Conservation (phyloP, 2,113 vertebrate genomes). For the Amblyopsis rosae region DNA sequence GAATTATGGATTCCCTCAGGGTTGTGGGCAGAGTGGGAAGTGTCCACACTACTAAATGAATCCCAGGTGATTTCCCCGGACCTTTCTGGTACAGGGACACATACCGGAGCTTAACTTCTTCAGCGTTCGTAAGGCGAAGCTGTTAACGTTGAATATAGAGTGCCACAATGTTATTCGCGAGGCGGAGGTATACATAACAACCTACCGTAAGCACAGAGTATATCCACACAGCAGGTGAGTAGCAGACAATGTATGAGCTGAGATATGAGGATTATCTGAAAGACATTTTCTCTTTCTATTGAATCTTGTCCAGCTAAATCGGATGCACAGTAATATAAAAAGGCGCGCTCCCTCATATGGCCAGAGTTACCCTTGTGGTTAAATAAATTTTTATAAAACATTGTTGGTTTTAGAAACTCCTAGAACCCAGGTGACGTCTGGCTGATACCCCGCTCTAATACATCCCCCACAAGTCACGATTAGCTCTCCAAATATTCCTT, state of each 20-base stretch:
- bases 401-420: too few species aligned
- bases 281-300: neutral
- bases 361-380: too few species aligned
- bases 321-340: too few species aligned
- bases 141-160: conserved; percentile 17
- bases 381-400: too few species aligned
- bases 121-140: conserved; percentile 29
- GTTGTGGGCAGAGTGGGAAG: conserved; percentile 47
- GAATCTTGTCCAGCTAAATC: neutral
- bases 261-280: neutral
- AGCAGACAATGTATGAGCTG: neutral
- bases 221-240: neutral
- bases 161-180: neutral
- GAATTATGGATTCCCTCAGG: conserved; percentile 76
- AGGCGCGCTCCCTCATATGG: too few species aligned
- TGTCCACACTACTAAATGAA: conserved; percentile 61
- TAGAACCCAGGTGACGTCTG: too few species aligned
- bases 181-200: neutral
- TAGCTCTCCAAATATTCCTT: too few species aligned
- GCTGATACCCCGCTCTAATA: too few species aligned
- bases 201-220: neutral
- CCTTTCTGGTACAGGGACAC: conserved; percentile 47
- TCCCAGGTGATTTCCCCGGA: conserved; percentile 61
- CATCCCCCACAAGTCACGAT: too few species aligned
- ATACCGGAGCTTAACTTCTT: conserved; percentile 33